Evolutionary conservation across 2,113 vertebrate species (phyloP).

Genomic region (Gnathonemus echidnorhynchus): DNA sequence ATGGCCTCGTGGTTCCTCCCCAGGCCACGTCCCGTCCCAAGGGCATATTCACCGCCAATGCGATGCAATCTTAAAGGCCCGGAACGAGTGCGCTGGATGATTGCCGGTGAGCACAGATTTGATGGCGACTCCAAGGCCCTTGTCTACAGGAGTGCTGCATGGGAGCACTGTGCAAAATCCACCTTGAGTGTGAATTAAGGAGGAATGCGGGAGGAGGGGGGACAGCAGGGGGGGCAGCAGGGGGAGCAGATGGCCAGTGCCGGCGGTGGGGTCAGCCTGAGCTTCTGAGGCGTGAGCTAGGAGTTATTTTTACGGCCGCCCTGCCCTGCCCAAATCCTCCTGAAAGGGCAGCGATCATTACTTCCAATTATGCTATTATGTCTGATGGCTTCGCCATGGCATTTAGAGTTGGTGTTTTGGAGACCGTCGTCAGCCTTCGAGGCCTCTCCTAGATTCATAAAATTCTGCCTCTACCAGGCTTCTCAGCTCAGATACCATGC

Average conservation of each 20-base stretch:
- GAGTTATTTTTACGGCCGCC: slow-evolving; percentile 18
- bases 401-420: slow-evolving; percentile 11
- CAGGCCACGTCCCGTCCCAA: background rate
- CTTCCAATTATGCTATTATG: slow-evolving; percentile 45
- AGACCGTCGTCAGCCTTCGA: background rate
- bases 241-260: slow-evolving; percentile 23
- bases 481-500: background rate
- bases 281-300: background rate
- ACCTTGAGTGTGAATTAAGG: background rate
- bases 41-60: background rate
- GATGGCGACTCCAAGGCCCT: slow-evolving; percentile 22
- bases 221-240: background rate
- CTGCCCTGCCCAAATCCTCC: background rate
- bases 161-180: background rate
- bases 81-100: slow-evolving; percentile 29
- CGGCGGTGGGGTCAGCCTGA: slow-evolving; percentile 18
- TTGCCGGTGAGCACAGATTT: slow-evolving; percentile 33
- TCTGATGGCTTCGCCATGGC: slow-evolving; percentile 31
- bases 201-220: background rate
- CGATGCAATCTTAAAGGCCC: slow-evolving; percentile 26
- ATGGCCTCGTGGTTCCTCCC: background rate
- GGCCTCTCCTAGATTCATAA: slow-evolving; percentile 28
- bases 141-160: slow-evolving; percentile 2
- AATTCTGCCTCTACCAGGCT: slow-evolving; percentile 12
- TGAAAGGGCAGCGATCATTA: slow-evolving; percentile 43